These are phyloP conservation scores for Ceyx melanurus DNA, from an alignment of 2,113 vertebrate species.

Conservation along the genomic window DNA sequence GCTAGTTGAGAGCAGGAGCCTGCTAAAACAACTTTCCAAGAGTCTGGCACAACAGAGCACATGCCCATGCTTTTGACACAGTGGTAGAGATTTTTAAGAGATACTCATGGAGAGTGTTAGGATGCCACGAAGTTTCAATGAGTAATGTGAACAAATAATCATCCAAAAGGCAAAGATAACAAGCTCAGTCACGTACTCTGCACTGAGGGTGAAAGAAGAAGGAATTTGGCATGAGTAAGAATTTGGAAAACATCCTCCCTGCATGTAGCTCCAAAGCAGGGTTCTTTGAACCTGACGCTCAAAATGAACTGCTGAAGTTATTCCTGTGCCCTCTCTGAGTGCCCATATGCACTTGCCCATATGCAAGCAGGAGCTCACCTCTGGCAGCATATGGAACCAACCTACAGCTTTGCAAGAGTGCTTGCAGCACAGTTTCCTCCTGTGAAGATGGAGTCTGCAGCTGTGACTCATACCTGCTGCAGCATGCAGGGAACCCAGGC, in stretches of 20 bases:
- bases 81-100: constrained; percentile 29
- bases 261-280: accelerated
- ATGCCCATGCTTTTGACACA: constrained; percentile 4
- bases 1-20: constrained; percentile 46
- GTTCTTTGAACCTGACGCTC: neutral
- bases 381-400: neutral
- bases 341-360: neutral
- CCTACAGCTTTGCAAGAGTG: neutral
- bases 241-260: neutral
- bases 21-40: constrained; percentile 38
- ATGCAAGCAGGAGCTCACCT: neutral
- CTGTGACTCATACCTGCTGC: neutral
- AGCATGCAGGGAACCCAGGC: accelerated
- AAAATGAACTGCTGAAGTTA: neutral
- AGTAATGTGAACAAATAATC: constrained; percentile 11
- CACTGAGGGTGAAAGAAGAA: neutral
- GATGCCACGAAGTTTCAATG: constrained; percentile 5
- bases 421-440: neutral
- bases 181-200: neutral
- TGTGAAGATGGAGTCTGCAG: neutral
- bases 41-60: neutral
- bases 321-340: neutral
- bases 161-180: constrained; percentile 1
- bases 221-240: neutral
- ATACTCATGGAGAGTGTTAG: neutral